Percentiles rank a stretch among this genome's conserved stretches.
phyloP scores from a whole-genome alignment of 2,888 invertebrate genomes.

The Drosophila koepferae region DNA sequence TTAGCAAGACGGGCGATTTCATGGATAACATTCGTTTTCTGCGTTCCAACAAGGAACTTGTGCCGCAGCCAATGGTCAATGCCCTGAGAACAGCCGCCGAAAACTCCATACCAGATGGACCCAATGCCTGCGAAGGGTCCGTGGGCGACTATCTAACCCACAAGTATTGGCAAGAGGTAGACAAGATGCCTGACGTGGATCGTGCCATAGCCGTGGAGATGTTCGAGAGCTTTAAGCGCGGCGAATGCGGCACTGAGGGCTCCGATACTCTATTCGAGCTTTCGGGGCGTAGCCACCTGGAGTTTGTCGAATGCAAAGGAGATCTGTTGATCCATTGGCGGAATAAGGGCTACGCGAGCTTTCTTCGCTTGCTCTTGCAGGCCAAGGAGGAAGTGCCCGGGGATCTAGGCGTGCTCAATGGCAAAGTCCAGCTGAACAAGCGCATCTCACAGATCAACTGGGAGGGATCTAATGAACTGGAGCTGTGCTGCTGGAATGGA shows the following conservation, averaged over 20 bases:
- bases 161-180: constrained; percentile 68
- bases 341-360: constrained; percentile 88
- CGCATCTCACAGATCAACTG: constrained; percentile 69
- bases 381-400: constrained; percentile 39
- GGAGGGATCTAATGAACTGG: constrained; percentile 29
- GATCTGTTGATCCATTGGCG: constrained; percentile 90
- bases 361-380: constrained; percentile 89
- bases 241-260: constrained; percentile 86
- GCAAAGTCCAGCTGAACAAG: constrained; percentile 74
- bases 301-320: constrained; percentile 89
- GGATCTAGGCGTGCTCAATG: constrained; percentile 75
- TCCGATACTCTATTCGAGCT: constrained; percentile 89
- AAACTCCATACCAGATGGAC: constrained; percentile 8
- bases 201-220: constrained; percentile 85
- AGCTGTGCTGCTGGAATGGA: constrained; percentile 82
- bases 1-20: constrained; percentile 64
- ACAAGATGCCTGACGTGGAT: constrained; percentile 71
- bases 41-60: constrained; percentile 82
- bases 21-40: constrained; percentile 68
- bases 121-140: constrained; percentile 69
- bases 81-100: constrained; percentile 27
- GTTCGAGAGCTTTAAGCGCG: constrained; percentile 87
- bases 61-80: constrained; percentile 76
- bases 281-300: constrained; percentile 87
- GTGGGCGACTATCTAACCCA: constrained; percentile 79